A percentile compares a stretch with the other conserved stretches of the same genome.
Evolutionary conservation across 2,797 vertebrate species (phyloP).

Genomic region (Pelochelys cantorii): DNA sequence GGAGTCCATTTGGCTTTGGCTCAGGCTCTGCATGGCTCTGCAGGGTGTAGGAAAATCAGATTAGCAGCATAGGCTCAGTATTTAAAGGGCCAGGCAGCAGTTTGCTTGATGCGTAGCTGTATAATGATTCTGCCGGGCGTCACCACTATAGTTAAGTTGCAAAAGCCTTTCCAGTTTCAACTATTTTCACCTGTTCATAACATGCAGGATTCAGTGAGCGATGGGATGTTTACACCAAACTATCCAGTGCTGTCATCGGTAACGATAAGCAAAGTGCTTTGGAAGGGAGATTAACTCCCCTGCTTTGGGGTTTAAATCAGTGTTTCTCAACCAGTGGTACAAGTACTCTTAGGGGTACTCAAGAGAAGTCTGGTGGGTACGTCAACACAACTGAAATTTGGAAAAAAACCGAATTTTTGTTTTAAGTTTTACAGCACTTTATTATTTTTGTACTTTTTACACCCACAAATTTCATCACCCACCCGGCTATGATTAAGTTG

Average conservation of each 20-base stretch:
- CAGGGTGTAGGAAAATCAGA: background rate
- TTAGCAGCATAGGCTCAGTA: background rate
- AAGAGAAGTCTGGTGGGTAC: too few species aligned
- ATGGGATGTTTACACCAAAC: background rate
- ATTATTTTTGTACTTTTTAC: too few species aligned
- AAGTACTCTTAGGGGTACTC: too few species aligned
- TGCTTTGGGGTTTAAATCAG: background rate
- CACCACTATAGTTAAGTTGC: background rate
- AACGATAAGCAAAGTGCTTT: background rate
- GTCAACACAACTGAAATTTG: too few species aligned
- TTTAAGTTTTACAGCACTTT: too few species aligned
- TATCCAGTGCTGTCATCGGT: background rate
- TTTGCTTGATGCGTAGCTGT: background rate
- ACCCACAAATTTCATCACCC: too few species aligned
- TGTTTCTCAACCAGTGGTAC: too few species aligned
- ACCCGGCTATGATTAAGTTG: too few species aligned
- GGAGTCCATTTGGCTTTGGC: background rate
- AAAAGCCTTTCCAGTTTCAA: background rate
- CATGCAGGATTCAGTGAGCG: background rate
- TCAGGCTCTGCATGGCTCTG: background rate
- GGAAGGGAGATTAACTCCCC: background rate
- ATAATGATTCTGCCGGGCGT: background rate
- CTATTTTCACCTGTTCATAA: background rate
- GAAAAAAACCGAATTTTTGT: too few species aligned
- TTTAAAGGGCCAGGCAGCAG: background rate